Conservation (phyloP, 2,113 vertebrate genomes). For the Rhynchopsitta pachyrhyncha region DNA sequence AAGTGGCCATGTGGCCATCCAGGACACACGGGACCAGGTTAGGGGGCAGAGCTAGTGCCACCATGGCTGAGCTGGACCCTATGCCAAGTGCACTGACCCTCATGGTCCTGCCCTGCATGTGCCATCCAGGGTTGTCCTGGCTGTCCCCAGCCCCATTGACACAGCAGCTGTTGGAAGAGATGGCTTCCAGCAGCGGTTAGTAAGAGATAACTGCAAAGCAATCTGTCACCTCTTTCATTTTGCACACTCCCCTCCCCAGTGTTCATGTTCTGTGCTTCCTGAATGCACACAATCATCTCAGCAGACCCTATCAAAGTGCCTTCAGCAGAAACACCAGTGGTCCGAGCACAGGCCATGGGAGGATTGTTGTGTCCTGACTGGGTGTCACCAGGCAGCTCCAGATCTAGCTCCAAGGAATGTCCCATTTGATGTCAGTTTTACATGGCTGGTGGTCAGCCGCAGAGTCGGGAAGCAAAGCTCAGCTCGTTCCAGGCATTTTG, state of each 20-base stretch:
- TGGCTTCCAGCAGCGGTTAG: background rate
- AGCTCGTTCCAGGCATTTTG: background rate
- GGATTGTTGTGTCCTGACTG: fast-evolving
- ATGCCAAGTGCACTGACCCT: fast-evolving
- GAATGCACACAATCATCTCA: fast-evolving
- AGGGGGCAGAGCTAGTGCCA: background rate
- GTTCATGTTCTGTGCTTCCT: background rate
- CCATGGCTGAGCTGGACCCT: fast-evolving
- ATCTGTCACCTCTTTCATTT: background rate
- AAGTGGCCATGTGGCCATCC: fast-evolving
- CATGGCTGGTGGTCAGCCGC: background rate
- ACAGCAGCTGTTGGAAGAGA: background rate
- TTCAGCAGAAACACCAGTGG: background rate
- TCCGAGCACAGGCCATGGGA: fast-evolving
- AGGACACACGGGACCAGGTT: fast-evolving
- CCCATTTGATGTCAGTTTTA: background rate
- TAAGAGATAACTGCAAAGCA: background rate
- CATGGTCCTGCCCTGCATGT: fast-evolving
- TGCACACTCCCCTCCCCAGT: fast-evolving
- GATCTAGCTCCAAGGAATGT: background rate
- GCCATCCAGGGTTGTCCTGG: background rate
- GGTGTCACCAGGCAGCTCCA: fast-evolving
- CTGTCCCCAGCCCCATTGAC: background rate
- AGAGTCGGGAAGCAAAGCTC: background rate
- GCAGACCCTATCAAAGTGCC: background rate